These are phyloP conservation scores for Schrankia costaestrigalis DNA, from an alignment of 2,888 invertebrate species.

Conservation along the genomic window DNA sequence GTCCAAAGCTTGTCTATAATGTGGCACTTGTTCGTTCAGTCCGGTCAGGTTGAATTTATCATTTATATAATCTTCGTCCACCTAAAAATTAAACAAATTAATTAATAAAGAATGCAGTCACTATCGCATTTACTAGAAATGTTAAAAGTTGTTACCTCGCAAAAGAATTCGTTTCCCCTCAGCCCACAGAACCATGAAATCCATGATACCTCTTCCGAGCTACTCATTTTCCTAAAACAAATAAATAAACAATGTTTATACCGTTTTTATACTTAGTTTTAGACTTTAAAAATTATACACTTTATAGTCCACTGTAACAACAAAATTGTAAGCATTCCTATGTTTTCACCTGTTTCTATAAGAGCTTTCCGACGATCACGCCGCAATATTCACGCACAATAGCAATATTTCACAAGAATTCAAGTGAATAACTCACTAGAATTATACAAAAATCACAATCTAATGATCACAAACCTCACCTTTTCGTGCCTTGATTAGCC, in stretches of 20 bases:
- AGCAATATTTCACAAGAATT: too few relatives aligned
- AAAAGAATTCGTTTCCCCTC: conserved; percentile 99
- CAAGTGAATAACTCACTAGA: too few relatives aligned
- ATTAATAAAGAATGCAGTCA: conserved; percentile 33
- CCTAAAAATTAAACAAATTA: conserved; percentile 82
- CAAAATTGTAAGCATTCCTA: conserved; percentile 44
- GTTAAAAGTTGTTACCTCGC: conserved; percentile 87
- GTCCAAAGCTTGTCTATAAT: conserved; percentile 99
- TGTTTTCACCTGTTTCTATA: conserved; percentile 45
- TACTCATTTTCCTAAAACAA: conserved; percentile 95
- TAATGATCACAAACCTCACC: conserved; percentile 81
- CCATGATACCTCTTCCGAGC: conserved; percentile 99
- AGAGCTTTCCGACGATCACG: too few relatives aligned
- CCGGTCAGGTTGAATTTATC: conserved; percentile 99
- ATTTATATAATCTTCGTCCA: conserved; percentile 99
- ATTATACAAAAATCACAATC: too few relatives aligned
- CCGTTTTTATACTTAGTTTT: conserved; percentile 13
- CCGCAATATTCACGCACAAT: too few relatives aligned
- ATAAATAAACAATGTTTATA: conserved; percentile 22
- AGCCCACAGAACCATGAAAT: conserved; percentile 99
- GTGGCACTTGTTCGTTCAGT: conserved; percentile 99
- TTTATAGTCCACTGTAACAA: conserved; percentile 44
- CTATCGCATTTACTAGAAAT: conserved; percentile 7
- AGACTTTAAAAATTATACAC: conserved; percentile 46
- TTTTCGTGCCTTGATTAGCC: conserved; percentile 93